These are phyloP conservation scores for Gastracanthus pulcherrimus DNA, from an alignment of 2,888 invertebrate genomes.

Conservation along the genomic window DNA sequence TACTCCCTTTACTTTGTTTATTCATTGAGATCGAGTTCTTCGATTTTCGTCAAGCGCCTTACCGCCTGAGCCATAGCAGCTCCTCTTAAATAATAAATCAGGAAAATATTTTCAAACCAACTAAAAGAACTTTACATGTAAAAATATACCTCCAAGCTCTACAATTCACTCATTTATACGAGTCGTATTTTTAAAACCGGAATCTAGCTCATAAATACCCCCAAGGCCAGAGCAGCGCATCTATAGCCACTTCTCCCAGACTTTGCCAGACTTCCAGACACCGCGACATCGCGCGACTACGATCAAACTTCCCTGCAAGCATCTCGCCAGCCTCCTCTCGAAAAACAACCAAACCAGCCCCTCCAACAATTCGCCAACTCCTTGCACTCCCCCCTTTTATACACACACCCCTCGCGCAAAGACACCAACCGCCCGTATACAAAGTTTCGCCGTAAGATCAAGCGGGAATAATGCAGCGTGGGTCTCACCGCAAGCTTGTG, in stretches of 20 bases:
- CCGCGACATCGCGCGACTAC: neutral
- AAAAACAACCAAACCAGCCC: neutral
- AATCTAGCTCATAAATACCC: neutral
- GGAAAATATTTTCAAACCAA: neutral
- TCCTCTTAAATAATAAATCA: no score
- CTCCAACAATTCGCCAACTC: neutral
- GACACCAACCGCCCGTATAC: no score
- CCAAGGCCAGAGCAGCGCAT: neutral
- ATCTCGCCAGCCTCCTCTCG: neutral
- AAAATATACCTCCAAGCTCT: no score
- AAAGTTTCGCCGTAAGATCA: neutral
- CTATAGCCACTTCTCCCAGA: neutral
- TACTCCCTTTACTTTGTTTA: no score
- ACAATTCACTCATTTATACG: no score
- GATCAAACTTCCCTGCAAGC: neutral
- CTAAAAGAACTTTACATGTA: neutral
- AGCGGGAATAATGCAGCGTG: neutral
- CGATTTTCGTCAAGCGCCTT: no score
- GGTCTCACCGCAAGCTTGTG: slow-evolving; percentile 73
- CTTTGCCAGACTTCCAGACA: neutral
- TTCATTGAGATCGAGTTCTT: no score
- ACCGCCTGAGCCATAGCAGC: no score
- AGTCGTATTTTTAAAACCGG: neutral
- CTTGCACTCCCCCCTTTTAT: no score
- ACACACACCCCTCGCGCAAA: no score